These are phyloP conservation scores for Eutrigla gurnardus DNA, from an alignment of 2,797 vertebrate genomes.

Conservation along the genomic window DNA sequence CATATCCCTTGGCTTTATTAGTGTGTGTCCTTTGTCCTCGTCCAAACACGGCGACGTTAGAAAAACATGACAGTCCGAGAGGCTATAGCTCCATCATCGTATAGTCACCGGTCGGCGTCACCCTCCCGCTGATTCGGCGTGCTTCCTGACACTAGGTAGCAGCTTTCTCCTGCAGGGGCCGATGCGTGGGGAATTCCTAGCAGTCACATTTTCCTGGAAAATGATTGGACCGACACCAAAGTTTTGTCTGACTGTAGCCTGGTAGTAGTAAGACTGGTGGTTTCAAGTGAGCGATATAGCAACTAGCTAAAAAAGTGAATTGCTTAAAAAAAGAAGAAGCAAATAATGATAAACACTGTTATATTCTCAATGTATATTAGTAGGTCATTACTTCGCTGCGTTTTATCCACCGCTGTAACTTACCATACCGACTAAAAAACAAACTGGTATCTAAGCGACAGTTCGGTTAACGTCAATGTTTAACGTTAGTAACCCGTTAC, in stretches of 20 bases:
- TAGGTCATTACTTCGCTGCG: neutral
- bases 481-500: slow-evolving; percentile 28
- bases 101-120: slow-evolving; percentile 44
- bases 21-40: slow-evolving; percentile 35
- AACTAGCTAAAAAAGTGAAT: no score
- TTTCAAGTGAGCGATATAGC: neutral
- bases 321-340: neutral
- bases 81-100: slow-evolving; percentile 54
- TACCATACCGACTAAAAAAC: neutral
- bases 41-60: slow-evolving; percentile 27
- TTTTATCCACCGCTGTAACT: neutral
- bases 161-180: slow-evolving; percentile 75
- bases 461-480: slow-evolving; percentile 18
- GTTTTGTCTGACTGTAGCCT: slow-evolving; percentile 41
- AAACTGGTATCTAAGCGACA: slow-evolving; percentile 13
- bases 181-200: slow-evolving; percentile 86
- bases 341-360: neutral
- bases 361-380: neutral
- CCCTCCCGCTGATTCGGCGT: slow-evolving; percentile 52
- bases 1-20: slow-evolving; percentile 20
- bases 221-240: slow-evolving; percentile 71
- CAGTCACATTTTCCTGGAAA: slow-evolving; percentile 87
- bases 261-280: slow-evolving; percentile 11
- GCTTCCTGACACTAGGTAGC: slow-evolving; percentile 76
- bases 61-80: slow-evolving; percentile 28